Evolutionary conservation across 2,888 invertebrate species (phyloP).

Genomic region (Philopedon plagiatum): DNA sequence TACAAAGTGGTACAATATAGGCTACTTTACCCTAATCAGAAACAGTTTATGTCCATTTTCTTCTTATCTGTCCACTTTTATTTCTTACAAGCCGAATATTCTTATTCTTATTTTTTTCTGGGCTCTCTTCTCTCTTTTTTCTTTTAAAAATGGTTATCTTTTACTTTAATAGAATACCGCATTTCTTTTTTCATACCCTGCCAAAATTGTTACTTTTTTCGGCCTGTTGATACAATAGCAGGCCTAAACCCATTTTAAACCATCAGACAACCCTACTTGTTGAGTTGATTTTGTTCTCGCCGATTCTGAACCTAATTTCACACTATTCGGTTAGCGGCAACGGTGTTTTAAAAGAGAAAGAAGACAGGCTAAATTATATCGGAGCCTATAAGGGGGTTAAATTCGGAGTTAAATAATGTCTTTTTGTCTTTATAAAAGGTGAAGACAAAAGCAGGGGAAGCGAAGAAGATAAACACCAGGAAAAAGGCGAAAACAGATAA

Average conservation of each 20-base stretch:
- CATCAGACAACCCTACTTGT: conserved; percentile 20
- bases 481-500: not conserved
- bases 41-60: too few relatives aligned
- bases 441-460: not conserved
- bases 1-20: too few relatives aligned
- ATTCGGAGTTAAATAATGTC: not conserved
- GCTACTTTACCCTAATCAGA: too few relatives aligned
- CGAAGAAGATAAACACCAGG: not conserved
- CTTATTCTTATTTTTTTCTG: too few relatives aligned
- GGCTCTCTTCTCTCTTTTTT: too few relatives aligned
- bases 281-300: conserved; percentile 14
- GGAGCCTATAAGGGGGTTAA: conserved; percentile 1
- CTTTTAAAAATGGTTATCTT: too few relatives aligned
- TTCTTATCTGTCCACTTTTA: too few relatives aligned
- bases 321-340: conserved; percentile 11
- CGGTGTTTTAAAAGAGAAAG: not conserved
- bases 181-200: too few relatives aligned
- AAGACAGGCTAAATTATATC: conserved; percentile 4
- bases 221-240: not conserved
- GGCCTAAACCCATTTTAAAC: not conserved
- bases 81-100: too few relatives aligned
- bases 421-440: conserved; percentile 1
- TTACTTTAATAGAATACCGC: too few relatives aligned
- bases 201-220: too few relatives aligned
- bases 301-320: conserved; percentile 16